Evolutionary conservation across 2,113 vertebrate species (phyloP).

Genomic region (Archilochus colubris): DNA sequence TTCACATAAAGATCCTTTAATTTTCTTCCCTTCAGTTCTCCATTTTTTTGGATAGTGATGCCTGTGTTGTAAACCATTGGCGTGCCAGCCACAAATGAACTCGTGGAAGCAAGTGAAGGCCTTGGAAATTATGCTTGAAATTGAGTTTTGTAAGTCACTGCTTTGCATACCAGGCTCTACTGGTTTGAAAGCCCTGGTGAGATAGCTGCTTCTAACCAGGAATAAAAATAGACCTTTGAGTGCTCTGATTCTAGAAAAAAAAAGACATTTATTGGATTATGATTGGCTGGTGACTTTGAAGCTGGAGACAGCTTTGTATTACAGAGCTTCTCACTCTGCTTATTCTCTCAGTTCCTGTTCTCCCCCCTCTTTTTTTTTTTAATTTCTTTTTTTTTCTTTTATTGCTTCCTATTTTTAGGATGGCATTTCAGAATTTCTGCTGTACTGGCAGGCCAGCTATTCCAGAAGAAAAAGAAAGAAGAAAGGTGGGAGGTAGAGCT

Average conservation of each 20-base stretch:
- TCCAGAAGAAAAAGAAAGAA: background rate
- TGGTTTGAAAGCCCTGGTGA: constrained; percentile 21
- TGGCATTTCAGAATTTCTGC: constrained; percentile 21
- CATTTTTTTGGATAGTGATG: constrained; percentile 29
- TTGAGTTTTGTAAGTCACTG: constrained; percentile 7
- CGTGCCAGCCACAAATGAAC: background rate
- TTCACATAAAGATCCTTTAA: constrained; percentile 45
- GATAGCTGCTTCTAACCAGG: constrained; percentile 32
- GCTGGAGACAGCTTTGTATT: constrained; percentile 41
- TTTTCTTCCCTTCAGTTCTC: constrained; percentile 46
- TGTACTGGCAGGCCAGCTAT: background rate
- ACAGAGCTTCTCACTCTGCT: constrained; percentile 37
- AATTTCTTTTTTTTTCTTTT: background rate
- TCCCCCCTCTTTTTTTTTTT: background rate
- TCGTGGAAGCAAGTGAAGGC: background rate
- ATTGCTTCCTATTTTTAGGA: constrained; percentile 48
- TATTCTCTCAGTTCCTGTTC: constrained; percentile 40
- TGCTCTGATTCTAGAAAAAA: constrained; percentile 25
- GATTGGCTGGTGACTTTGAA: constrained; percentile 48
- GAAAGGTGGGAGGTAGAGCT: constrained; percentile 33
- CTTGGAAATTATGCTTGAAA: constrained; percentile 7
- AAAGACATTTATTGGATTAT: constrained; percentile 30
- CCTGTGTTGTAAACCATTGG: background rate
- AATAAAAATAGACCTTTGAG: constrained; percentile 46
- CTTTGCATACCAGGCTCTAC: background rate